These are phyloP conservation scores for Drosophila neocordata DNA, from an alignment of 1,140 invertebrate species.

Conservation along the genomic window DNA sequence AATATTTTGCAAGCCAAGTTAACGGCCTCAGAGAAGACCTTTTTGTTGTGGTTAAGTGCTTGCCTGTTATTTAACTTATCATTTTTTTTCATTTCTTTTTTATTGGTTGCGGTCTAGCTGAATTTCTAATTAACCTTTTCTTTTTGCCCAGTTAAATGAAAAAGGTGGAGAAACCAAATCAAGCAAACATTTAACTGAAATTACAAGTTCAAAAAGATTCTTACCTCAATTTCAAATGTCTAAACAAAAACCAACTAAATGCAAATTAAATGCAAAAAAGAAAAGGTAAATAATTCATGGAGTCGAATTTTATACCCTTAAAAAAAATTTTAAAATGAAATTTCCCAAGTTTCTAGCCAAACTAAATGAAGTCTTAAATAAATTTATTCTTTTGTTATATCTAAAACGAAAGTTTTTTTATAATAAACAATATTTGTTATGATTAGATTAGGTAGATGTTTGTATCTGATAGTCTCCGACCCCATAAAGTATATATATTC, in stretches of 20 bases:
- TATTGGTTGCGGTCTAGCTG: conserved; percentile 36
- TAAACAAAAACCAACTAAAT: conserved; percentile 36
- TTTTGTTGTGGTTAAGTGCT: conserved; percentile 60
- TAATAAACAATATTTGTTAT: too few relatives aligned
- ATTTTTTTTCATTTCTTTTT: background rate
- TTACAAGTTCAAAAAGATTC: conserved; percentile 43
- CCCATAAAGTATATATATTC: too few relatives aligned
- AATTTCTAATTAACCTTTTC: conserved; percentile 70
- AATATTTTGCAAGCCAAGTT: conserved; percentile 16
- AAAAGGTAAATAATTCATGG: background rate
- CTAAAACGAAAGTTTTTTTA: too few relatives aligned
- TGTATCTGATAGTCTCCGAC: too few relatives aligned
- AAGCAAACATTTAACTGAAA: conserved; percentile 36
- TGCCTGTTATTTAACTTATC: conserved; percentile 19
- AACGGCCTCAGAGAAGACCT: conserved; percentile 6
- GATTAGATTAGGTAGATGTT: too few relatives aligned
- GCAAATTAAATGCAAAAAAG: conserved; percentile 34
- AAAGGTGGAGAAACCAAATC: conserved; percentile 21
- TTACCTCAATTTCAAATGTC: background rate
- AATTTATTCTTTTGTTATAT: too few relatives aligned
- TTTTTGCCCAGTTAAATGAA: conserved; percentile 35
- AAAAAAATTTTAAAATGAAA: conserved; percentile 1
- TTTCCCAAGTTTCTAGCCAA: background rate
- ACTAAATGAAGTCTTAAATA: too few relatives aligned
- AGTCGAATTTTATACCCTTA: background rate